Evolutionary conservation across 2,113 vertebrate species (phyloP), one percentile per base, ranked within the genome.

Genomic region (Ailurus styani): DNA sequence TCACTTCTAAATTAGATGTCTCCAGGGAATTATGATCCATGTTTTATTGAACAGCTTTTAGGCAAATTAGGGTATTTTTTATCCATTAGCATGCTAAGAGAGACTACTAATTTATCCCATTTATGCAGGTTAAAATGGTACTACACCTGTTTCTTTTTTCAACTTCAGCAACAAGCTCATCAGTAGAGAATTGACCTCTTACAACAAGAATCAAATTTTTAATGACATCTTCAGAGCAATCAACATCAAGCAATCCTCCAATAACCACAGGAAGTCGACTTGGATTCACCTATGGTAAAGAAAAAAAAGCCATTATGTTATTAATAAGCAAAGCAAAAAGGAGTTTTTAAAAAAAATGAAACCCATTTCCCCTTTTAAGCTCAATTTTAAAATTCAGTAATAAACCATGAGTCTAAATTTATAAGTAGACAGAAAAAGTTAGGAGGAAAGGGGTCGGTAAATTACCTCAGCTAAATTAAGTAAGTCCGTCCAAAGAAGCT

Each of bases 191-290:
- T 96, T 99, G 99, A 73, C 99, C 99, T 98, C 99, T 99, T 96
- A 99, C 99, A 75, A 99, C 99, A 97, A 99, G 98, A 98, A 99
- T 99, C 94, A 99, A 99, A 94, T 99, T 99, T 98, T 99, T 99
- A 96, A 99, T 99, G 94, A 99, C 99, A 18, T 99, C 99, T 99
- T 99, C 99, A 68, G 99, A 99, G 98, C 99, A 99, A 98, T 99
- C 99, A 98, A 99, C 99, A 83, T 99, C 99, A 92, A 99, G 98
- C 66, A 99, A 98, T 77, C 99, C 99, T 45, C 99, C 99, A 64
- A 99, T 99, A 93, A 99, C 99, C 68, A 99, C 99, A 17, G 99
- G 99, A 96, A 99, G 99, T 96, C 99, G 99, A 98, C 99, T 99
- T 27, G 99, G 99, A 95, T 99, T 99, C 94, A 99, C 99, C 99